Evolutionary conservation across 2,113 vertebrate species (phyloP).

Genomic region (Lathamus discolor): DNA sequence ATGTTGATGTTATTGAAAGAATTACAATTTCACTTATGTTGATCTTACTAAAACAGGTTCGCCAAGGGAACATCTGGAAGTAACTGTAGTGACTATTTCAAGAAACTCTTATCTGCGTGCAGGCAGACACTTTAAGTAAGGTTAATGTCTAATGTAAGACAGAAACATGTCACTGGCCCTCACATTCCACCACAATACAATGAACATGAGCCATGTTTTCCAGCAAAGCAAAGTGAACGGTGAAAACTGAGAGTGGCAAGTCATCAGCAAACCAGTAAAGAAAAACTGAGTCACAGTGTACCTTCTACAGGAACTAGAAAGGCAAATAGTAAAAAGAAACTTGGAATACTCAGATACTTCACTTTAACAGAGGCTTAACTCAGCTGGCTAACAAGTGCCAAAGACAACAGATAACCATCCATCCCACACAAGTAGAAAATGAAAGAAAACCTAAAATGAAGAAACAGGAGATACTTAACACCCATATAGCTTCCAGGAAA

Average conservation of each 20-base stretch:
- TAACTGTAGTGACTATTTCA: background rate
- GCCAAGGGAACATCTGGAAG: background rate
- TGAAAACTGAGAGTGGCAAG: background rate
- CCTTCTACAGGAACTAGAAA: constrained; percentile 39
- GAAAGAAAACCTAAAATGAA: background rate
- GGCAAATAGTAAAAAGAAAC: constrained; percentile 5
- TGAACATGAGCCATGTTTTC: background rate
- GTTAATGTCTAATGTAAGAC: background rate
- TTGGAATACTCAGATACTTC: background rate
- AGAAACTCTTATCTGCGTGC: background rate
- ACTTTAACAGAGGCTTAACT: background rate
- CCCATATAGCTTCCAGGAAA: background rate
- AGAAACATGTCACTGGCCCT: background rate
- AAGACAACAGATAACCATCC: background rate
- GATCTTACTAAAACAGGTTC: background rate
- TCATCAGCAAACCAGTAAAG: constrained; percentile 25
- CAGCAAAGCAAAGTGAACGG: background rate
- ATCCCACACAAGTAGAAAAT: background rate
- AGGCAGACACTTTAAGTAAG: background rate
- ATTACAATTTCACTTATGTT: background rate
- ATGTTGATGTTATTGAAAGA: background rate
- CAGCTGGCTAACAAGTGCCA: background rate
- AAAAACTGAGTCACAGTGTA: constrained; percentile 50
- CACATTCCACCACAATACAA: background rate
- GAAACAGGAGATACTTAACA: background rate